phyloP scores from a whole-genome alignment of 2,113 vertebrate genomes.

The Pluvianellus socialis region DNA sequence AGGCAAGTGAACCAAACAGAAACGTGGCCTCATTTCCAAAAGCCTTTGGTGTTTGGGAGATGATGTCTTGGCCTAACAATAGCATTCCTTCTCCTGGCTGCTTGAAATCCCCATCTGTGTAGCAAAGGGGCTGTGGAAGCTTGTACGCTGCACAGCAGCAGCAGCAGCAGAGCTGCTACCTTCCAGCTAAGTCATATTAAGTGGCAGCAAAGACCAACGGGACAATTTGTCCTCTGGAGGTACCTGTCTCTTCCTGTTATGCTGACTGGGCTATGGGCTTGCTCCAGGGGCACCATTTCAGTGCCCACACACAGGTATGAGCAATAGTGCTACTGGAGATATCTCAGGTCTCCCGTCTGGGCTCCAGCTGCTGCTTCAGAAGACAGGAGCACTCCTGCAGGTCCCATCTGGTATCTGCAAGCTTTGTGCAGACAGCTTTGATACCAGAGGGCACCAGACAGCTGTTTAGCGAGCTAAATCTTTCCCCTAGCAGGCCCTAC shows the following conservation, averaged over 20 bases:
- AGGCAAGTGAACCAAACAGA: neutral
- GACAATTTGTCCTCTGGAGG: neutral
- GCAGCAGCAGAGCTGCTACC: neutral
- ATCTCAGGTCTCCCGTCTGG: neutral
- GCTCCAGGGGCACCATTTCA: neutral
- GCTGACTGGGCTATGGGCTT: neutral
- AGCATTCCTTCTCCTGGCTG: neutral
- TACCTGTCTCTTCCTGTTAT: neutral
- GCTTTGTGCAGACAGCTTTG: neutral
- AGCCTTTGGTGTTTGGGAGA: neutral
- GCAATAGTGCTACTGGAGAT: neutral
- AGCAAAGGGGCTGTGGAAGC: neutral
- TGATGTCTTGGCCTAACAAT: neutral
- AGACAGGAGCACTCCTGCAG: neutral
- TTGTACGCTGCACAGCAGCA: neutral
- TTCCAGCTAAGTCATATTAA: neutral
- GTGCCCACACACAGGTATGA: neutral
- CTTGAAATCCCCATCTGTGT: neutral
- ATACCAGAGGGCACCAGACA: conserved; percentile 8
- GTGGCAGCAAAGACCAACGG: neutral
- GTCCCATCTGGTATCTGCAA: neutral
- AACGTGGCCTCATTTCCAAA: neutral
- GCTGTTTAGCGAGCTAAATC: neutral
- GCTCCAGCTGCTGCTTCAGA: neutral
- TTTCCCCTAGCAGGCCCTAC: neutral